Percentiles rank a stretch among this genome's conserved stretches.
Evolutionary conservation across 2,113 vertebrate species (phyloP).

Genomic region (Xiphias gladius): DNA sequence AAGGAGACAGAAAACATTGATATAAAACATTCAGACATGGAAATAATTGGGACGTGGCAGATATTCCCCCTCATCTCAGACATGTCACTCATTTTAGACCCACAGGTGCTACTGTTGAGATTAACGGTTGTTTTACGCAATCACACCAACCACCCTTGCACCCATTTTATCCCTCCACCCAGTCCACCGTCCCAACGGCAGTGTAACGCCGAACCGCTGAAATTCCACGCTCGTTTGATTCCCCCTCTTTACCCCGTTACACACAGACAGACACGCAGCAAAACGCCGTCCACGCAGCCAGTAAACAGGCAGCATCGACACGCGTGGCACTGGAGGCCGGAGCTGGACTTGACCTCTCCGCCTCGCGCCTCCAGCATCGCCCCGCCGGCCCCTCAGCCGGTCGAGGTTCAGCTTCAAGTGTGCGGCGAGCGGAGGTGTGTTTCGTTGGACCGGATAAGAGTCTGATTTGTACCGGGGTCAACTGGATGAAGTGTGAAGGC

Average conservation of each 20-base stretch:
- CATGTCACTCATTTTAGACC: not conserved
- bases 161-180: not conserved
- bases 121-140: not conserved
- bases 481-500: slow-evolving; percentile 69
- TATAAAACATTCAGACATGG: not conserved
- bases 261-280: too few relatives aligned
- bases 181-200: not conserved
- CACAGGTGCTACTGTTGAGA: not conserved
- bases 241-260: not conserved
- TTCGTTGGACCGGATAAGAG: slow-evolving; percentile 70
- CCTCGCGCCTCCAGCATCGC: slow-evolving; percentile 37
- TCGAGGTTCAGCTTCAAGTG: slow-evolving; percentile 79
- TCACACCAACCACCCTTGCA: not conserved
- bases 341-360: slow-evolving; percentile 79
- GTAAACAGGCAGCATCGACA: slow-evolving; percentile 32
- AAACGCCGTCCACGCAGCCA: not conserved
- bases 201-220: not conserved
- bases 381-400: slow-evolving; percentile 70
- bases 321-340: slow-evolving; percentile 41
- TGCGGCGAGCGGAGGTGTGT: slow-evolving; percentile 68
- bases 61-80: not conserved
- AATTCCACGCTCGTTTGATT: not conserved
- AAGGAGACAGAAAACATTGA: not conserved
- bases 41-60: not conserved
- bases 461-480: slow-evolving; percentile 80